phyloP scores from a whole-genome alignment of 2,888 invertebrate species.

The Stramonita haemastoma region DNA sequence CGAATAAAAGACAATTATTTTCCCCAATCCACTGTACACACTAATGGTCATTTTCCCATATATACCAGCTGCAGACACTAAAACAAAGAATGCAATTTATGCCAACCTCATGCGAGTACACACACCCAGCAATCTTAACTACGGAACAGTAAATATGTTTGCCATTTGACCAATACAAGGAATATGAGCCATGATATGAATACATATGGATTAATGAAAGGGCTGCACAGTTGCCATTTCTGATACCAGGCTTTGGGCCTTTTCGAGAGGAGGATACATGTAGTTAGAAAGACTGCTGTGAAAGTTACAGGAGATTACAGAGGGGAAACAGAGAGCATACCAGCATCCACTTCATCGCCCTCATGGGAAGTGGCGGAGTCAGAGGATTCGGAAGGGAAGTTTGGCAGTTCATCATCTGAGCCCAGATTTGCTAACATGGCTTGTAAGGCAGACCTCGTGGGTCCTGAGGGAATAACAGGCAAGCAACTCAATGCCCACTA shows the following conservation, averaged over 20 bases:
- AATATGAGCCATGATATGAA: no score
- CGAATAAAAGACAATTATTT: no score
- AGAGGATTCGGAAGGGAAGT: slow-evolving; percentile 52
- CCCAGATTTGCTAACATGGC: slow-evolving; percentile 78
- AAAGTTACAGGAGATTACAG: not conserved
- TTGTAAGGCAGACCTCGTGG: slow-evolving; percentile 77
- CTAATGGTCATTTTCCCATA: no score
- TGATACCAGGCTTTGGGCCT: no score
- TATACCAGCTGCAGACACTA: not conserved
- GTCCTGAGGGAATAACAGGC: slow-evolving; percentile 69
- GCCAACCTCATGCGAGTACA: not conserved
- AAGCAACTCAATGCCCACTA: slow-evolving; percentile 36
- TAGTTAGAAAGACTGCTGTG: not conserved
- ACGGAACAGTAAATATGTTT: no score
- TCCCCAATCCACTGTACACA: no score
- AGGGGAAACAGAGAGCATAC: slow-evolving; percentile 37
- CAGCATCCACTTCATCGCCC: slow-evolving; percentile 39
- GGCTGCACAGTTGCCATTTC: no score
- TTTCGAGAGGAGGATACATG: not conserved
- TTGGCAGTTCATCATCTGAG: slow-evolving; percentile 64
- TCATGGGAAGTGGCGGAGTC: slow-evolving; percentile 44
- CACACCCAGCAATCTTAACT: no score
- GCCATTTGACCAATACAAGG: no score
- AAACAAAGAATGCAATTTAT: not conserved
- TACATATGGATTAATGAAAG: no score